Evolutionary conservation across 2,113 vertebrate species (phyloP).

Genomic region (Mastomys natalensis): DNA sequence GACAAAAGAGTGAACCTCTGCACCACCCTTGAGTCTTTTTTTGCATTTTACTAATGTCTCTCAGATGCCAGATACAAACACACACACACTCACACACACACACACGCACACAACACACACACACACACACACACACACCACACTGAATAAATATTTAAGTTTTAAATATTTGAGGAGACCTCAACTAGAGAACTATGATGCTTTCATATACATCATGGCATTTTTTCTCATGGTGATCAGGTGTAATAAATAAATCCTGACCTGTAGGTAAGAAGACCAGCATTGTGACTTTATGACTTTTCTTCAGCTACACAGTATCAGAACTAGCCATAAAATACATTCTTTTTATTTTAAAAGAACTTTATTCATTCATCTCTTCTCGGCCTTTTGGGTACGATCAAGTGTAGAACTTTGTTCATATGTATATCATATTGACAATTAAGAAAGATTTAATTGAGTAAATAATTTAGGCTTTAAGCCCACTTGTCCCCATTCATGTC

Average conservation of each 20-base stretch:
- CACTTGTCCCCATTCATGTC: not conserved
- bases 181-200: not conserved
- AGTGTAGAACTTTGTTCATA: not conserved
- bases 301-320: not conserved
- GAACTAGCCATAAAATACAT: not conserved
- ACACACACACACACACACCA: not conserved
- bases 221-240: not conserved
- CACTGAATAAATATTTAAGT: not conserved
- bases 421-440: not conserved
- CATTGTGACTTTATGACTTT: not conserved
- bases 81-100: too few species aligned
- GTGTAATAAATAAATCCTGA: not conserved
- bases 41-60: not conserved
- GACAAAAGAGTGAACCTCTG: not conserved
- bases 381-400: too few species aligned
- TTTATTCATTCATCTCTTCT: not conserved
- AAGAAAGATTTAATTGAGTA: not conserved
- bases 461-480: not conserved
- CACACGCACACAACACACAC: too few species aligned
- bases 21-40: not conserved
- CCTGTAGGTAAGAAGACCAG: not conserved
- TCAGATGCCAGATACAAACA: not conserved
- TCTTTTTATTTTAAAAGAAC: not conserved
- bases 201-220: not conserved
- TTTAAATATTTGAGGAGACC: not conserved